phyloP scores from a whole-genome alignment of 2,888 invertebrate species.

The Tetranychus piercei region DNA sequence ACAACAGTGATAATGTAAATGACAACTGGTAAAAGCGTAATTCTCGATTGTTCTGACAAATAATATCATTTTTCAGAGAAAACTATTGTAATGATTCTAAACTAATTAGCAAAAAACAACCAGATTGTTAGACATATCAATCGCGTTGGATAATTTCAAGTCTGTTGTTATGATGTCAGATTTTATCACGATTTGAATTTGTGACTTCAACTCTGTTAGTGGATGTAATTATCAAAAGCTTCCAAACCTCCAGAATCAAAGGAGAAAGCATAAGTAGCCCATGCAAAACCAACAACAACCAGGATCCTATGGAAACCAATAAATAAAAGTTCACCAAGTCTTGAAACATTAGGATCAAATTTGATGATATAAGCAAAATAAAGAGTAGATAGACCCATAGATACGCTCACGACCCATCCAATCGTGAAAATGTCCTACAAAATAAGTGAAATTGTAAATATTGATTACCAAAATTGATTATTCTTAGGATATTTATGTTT shows the following conservation, averaged over 20 bases:
- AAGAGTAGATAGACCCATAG: neutral
- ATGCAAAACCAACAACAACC: neutral
- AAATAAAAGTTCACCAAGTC: neutral
- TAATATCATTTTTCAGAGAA: too few relatives aligned
- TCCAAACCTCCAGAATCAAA: neutral
- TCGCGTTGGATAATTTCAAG: too few relatives aligned
- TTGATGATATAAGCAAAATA: neutral
- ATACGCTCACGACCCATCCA: neutral
- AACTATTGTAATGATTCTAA: too few relatives aligned
- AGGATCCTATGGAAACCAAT: neutral
- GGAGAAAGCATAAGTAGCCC: neutral
- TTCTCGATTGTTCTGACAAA: too few relatives aligned
- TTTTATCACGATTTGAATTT: too few relatives aligned
- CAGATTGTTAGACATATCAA: too few relatives aligned
- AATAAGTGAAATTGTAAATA: neutral
- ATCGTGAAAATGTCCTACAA: neutral
- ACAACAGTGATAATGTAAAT: too few relatives aligned
- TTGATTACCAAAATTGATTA: neutral
- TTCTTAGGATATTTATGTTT: neutral
- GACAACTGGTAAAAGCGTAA: too few relatives aligned
- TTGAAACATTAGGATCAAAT: neutral
- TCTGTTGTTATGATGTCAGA: too few relatives aligned
- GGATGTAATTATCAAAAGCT: too few relatives aligned
- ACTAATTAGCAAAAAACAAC: too few relatives aligned
- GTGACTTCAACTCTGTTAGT: too few relatives aligned